Base-by-base conservation (phyloP, 2,113 vertebrate species). In the Sebastes fasciatus region DNA sequence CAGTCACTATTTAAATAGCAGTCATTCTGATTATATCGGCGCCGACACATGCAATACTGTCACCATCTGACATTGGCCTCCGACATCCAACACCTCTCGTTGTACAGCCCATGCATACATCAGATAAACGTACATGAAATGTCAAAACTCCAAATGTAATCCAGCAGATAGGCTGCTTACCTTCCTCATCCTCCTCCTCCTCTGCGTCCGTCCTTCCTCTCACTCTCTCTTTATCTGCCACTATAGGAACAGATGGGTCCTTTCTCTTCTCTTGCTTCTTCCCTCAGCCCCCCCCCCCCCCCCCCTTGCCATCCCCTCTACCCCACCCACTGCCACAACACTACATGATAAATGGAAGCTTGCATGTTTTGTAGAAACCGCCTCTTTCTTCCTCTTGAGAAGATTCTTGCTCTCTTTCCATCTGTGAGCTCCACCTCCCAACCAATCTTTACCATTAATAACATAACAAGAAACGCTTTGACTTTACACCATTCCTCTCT, bases 241-340 rank as follows among this genome's bases (percentile, higher is more conserved):
- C 70, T 42, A 43, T 21, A 52, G 2, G 84, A 89, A 91, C 94
- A 94, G 92, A 95, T 93, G 91, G 90, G 73, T 88, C 84, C 63
- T 88, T 92, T 89, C 88, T 78, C 64, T 62, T 84, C 80, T 69
- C 75, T 82, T 80, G 85, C 83, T 80, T 79, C 76, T 77, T 69
- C 55, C 60, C 80, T 77, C 49, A 5, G 23, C 26, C 26, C 26
- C 26, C 26, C 26, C 26, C 26, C 78, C 52, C 67, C 21, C 60
- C 78, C 51, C 72, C 74, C 57, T 14, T 67, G 46, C 62, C 52
- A 68, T 63, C 26, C 60, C 70, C 86, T 48, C 43, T 49, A 14
- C 17, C 60, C 76, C 83, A 77, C 81, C 77, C 86, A 8, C 83
- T 52, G 42, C 17, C 61, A 71, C 83, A 74, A 77, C 51, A 34